Base-by-base conservation (phyloP, 2,797 vertebrate genomes). In the Tinamus major region DNA sequence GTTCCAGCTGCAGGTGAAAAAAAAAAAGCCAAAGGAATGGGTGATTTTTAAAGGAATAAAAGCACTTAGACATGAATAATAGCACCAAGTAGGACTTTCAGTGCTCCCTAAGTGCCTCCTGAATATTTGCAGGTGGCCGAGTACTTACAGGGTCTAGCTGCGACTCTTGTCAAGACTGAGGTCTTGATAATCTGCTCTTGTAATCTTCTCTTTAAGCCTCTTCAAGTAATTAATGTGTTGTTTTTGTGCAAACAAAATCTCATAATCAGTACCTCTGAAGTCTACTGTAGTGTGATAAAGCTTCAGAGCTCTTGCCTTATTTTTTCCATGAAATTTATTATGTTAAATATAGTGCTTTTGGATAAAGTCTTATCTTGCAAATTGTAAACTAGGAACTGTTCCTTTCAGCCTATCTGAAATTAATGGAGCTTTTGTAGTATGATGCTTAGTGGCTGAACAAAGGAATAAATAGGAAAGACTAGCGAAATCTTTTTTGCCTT, bases 151-250 rank as follows among this genome's bases (percentile, higher is more conserved):
- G 85, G 75, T 95, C 70, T 85, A 74, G 9, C 64, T 91, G 74
- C 56, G 81, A 94, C 67, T 90, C 53, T 75, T 96, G 78, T 94
- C 53, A 78, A 82, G 89, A 68, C 83, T 71, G 65, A 91, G 53
- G 62, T 76, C 64, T 93, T 91, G 87, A 86, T 91, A 93, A 94
- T 91, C 87, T 80, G 71, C 80, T 93, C 78, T 64, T 75, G 75
- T 85, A 91, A 86, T 91, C 78, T 58, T 95, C 87, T 75, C 58
- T 95, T 96, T 87, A 92, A 61, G 89, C 56, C 64, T 91, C 85
- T 93, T 80, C 5, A 23, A 44, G 35, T 93, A 94, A 95, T 93
- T 94, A 92, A 92, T 82, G 56, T 92, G 68, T 86, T 92, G 89
- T 9, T 89, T 94, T 74, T 72, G 59, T 92, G 69, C 33, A 42